Evolutionary conservation across 2,797 vertebrate genomes (phyloP), one percentile per base, ranked within the genome.

Genomic region (Poeciliopsis turneri): DNA sequence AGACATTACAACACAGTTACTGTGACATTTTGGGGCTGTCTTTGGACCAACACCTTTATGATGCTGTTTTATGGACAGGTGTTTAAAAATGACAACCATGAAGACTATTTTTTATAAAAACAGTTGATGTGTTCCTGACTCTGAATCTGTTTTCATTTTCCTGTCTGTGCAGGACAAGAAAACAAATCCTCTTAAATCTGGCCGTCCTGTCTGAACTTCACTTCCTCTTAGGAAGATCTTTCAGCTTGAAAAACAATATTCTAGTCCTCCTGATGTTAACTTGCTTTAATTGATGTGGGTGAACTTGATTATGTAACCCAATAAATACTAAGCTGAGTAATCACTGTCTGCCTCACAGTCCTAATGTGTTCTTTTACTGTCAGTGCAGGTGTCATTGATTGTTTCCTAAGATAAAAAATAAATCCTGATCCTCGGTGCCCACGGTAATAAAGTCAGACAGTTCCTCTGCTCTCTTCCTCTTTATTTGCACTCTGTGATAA

Each of bases 401-500:
- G 49, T 53, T 73, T 53, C 39, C 11, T 25, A 53, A 39, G 51
- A 74, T 41, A 71, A 47, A 66, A 64, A 66, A 46, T 69, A 33
- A 45, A 5, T 69, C 72, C 61, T 70, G 68, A 33, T 81, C 75
- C 76, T 41, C 11, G 45, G n/a, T 39, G 53, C 7, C 30, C 57
- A 72, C n/a, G 66, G 43, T 76, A 76, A 75, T 74, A 81, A 82
- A 83, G 18, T 43, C 51, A 51, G 70, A 53, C 75, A 47, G 77
- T 86, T 78, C 76, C 75, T 87, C 66, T 64, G 33, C 25, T 59
- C 39, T 83, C 55, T 55, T 39, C 2, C 68, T 75, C 47, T 83
- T 78, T 68, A 73, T 77, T 70, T 69, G 30, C 25, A 41, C 45
- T 86, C 83, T 53, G 78, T 69, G 80, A 78, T 76, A 53, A 74